Base-by-base conservation (phyloP, 64 coral and sea anemone species). In the Pocillopora damicornis region DNA sequence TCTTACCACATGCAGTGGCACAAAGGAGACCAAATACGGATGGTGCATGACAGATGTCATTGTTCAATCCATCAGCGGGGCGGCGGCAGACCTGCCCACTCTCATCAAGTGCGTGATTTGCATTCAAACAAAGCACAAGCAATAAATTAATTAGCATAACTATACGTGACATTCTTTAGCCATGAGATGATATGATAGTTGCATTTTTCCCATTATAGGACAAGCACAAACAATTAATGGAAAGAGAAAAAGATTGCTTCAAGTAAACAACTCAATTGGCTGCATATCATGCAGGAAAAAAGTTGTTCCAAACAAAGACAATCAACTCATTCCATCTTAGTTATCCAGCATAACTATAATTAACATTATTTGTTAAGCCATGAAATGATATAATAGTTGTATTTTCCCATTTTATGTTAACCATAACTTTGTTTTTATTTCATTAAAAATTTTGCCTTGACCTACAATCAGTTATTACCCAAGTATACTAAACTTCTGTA, bases 1-100 rank as follows among this genome's bases (percentile, higher is more conserved):
- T n/a, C 86, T 86, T 30, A 69, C 89, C 1, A 95, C 89, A 38
- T 95, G 89, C 71, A 79, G 62, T 20, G 26, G 61, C 9, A 66
- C 64, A 14, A 88, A 82, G 12, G 58, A 58, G 36, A 30, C 35
- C 25, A 95, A 91, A 45, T 71, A 87, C 42, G 81, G 88, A 34
- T 82, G 82, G 4, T 76, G 64, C 10, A 76, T 94, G 57, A 74
- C 75, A 11, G 83, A 59, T 60, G 37, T 92, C 13, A 68, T n/a
- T 1, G 20, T 92, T 14, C 1, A 61, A 78, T 92, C 83, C 20
- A 15, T 94, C 38, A 78, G 61, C 15, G 92, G 88, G 86, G 38
- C 81, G 12, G 59, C 38, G 22, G 56, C 73, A 6, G 72, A 93
- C 1, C 91, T 93, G 45, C 87, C 87, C 17, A 64, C 79, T 10